Conservation (phyloP, 1,140 invertebrate species). For the Drosophila tani region DNA sequence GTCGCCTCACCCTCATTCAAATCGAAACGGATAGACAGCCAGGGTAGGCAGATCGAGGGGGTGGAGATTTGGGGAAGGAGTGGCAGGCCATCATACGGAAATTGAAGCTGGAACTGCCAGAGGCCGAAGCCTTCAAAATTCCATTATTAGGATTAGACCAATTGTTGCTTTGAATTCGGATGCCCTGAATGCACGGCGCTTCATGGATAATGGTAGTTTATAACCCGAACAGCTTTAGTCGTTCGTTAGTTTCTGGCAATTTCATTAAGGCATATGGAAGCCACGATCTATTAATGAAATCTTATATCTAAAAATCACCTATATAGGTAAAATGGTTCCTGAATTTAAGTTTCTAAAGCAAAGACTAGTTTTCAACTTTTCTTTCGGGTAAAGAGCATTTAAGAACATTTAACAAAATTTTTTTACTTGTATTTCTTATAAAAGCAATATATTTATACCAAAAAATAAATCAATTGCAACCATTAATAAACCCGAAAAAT, state of each 20-base stretch:
- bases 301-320: background rate
- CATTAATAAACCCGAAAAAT: too few relatives aligned
- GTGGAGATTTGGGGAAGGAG: background rate
- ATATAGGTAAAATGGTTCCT: background rate
- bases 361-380: too few relatives aligned
- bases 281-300: background rate
- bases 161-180: slow-evolving; percentile 47
- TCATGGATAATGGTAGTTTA: background rate
- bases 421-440: too few relatives aligned
- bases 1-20: slow-evolving; percentile 16
- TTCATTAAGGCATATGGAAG: background rate
- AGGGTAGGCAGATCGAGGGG: slow-evolving; percentile 1
- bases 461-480: too few relatives aligned
- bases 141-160: slow-evolving; percentile 75
- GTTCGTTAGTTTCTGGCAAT: background rate
- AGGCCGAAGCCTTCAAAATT: slow-evolving; percentile 48
- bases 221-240: background rate
- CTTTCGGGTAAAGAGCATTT: too few relatives aligned
- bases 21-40: slow-evolving; percentile 32
- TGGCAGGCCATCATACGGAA: slow-evolving; percentile 7
- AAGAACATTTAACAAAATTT: too few relatives aligned
- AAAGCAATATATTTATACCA: too few relatives aligned
- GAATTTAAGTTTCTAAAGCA: too few relatives aligned
- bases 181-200: background rate
- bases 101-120: slow-evolving; percentile 39